phyloP scores from a whole-genome alignment of 2,113 vertebrate species.

The Sylvia atricapilla region DNA sequence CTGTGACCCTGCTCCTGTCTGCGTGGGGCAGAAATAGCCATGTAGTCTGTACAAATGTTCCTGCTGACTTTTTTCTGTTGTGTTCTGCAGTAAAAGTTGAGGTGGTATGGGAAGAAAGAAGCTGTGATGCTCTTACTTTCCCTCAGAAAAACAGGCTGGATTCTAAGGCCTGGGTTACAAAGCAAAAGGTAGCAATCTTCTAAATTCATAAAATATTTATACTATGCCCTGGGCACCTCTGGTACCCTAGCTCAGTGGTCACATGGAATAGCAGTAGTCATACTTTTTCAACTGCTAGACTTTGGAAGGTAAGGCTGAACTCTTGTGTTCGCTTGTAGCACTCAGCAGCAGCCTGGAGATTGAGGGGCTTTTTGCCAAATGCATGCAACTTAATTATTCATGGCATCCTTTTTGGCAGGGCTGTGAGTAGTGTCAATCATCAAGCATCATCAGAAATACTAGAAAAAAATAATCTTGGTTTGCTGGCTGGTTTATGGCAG shows the following conservation, averaged over 20 bases:
- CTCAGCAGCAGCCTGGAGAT: neutral
- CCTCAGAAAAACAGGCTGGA: neutral
- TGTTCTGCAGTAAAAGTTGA: neutral
- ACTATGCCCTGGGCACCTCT: neutral
- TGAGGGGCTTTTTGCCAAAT: neutral
- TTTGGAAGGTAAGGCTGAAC: neutral
- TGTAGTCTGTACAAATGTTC: neutral
- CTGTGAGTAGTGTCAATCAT: neutral
- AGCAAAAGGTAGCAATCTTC: neutral
- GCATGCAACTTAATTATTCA: neutral
- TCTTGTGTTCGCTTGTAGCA: neutral
- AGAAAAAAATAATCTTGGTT: neutral
- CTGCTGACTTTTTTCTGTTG: neutral
- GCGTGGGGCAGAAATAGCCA: neutral
- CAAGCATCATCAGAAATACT: neutral
- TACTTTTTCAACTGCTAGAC: neutral
- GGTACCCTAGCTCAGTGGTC: neutral
- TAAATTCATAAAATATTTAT: neutral
- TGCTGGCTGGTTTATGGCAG: neutral
- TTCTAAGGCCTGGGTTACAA: neutral
- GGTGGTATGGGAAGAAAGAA: neutral
- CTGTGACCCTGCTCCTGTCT: neutral
- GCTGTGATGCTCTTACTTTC: neutral
- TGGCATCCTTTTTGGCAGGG: neutral
- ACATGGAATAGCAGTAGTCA: neutral